A percentile compares a stretch with the other conserved stretches of the same genome.
These are phyloP conservation scores for Hipparchia sbordonii DNA, from an alignment of 2,888 invertebrate genomes.

Conservation along the genomic window DNA sequence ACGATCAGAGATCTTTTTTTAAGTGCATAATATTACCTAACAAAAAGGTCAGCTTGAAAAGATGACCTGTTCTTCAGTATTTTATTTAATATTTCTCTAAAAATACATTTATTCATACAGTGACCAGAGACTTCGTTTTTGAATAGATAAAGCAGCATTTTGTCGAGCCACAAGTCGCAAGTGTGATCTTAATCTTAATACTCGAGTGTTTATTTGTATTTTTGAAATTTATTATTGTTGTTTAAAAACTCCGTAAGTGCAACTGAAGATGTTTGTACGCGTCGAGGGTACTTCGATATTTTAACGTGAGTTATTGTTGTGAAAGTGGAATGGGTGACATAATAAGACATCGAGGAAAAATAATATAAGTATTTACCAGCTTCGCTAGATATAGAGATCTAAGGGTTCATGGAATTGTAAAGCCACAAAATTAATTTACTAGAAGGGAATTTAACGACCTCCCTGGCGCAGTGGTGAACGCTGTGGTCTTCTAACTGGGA, in stretches of 20 bases:
- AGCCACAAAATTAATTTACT: neutral
- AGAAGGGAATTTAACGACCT: too few species aligned
- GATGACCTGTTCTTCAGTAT: too few species aligned
- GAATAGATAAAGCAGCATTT: neutral
- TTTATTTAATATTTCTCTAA: too few species aligned
- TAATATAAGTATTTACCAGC: neutral
- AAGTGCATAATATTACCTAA: too few species aligned
- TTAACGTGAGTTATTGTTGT: neutral
- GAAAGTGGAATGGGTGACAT: constrained; percentile 1
- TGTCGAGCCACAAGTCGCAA: neutral
- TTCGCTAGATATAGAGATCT: neutral
- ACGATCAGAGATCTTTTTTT: too few species aligned
- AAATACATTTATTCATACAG: too few species aligned
- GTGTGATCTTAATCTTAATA: neutral
- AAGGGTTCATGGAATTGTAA: neutral
- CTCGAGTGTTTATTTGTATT: neutral
- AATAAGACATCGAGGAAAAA: constrained; percentile 1
- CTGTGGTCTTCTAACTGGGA: too few species aligned
- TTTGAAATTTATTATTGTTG: constrained; percentile 10
- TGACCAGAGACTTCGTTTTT: too few species aligned
- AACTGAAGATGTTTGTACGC: constrained; percentile 7
- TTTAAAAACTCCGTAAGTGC: neutral
- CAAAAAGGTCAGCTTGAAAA: too few species aligned
- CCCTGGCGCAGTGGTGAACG: too few species aligned
- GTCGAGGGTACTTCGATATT: constrained; percentile 5